Base-by-base conservation (phyloP, 1,140 invertebrate genomes). In the Drosophila mauritiana region DNA sequence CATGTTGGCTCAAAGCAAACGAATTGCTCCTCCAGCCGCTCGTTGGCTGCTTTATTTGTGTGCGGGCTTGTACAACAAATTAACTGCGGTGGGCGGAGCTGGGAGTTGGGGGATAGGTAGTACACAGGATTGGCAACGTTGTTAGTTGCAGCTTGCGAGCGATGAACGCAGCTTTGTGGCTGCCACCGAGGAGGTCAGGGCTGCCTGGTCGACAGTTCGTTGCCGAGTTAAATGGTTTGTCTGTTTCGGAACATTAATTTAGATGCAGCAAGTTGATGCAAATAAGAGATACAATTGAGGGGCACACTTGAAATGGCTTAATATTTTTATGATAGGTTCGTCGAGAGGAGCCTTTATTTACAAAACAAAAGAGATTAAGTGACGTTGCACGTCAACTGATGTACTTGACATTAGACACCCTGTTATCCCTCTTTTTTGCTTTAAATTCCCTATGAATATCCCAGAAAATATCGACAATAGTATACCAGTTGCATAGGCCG, bases 1-100 rank as follows among this genome's bases (percentile, higher is more conserved):
- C 61, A 73, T 82, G 82, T 85, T 85, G 78, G 78, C 74, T 82
- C 74, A 88, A 88, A 88, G 82, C 82, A 86, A 88, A 86, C 79
- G 79, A 75, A 75, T 68, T 55, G 34, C 53, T 62, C 80, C 80
- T 75, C 53, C 57, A 74, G 57, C 65, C 70, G 65, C 61, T 46
- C 59, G 73, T 76, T 85, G 78, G 70, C 68, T 73, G 73, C 73
- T 86, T 80, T 85, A 86, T 85, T 86, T 85, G 82, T 85, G 83
- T 85, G 83, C 83, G 82, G 78, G 75, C 69, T 78, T 64, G 83
- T 76, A 73, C 82, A 88, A 88, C 82, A 86, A 86, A 86, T 86
- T 86, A 86, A 88, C 82, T 86, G 82, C 63, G 83, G 83, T 83
- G 52, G 68, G 75, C 51, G 73, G 13, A 1, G 37, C 0, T 40